These are phyloP conservation scores for Heliangelus exortis DNA, from an alignment of 2,797 vertebrate species.

Conservation along the genomic window DNA sequence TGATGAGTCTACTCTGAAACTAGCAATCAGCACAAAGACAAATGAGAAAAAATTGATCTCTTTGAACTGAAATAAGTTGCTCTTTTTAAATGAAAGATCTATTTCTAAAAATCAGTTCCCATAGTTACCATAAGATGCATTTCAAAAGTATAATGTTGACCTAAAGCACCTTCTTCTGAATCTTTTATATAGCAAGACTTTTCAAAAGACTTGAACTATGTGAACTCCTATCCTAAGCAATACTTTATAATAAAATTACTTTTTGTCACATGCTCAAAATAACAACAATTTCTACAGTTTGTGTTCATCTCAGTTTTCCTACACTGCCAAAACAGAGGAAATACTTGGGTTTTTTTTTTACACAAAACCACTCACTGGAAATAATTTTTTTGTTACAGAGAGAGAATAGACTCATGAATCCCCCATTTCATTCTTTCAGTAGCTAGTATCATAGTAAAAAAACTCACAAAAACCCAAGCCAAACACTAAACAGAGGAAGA, in stretches of 20 bases:
- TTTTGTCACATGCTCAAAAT: neutral
- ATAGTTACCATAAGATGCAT: neutral
- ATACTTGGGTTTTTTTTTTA: neutral
- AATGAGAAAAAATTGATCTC: neutral
- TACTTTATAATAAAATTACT: neutral
- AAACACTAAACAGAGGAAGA: neutral
- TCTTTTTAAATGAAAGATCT: neutral
- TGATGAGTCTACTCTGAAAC: neutral
- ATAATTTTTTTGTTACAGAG: neutral
- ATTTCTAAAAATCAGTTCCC: constrained; percentile 14
- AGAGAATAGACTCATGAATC: neutral
- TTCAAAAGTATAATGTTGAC: constrained; percentile 13
- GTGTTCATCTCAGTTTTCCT: neutral
- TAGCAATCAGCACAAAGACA: neutral
- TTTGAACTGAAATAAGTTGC: neutral
- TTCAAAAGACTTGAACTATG: neutral
- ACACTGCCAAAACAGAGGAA: neutral
- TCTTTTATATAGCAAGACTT: neutral
- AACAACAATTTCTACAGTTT: neutral
- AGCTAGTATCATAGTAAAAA: neutral
- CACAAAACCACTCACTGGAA: neutral
- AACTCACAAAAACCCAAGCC: neutral
- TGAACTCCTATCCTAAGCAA: neutral
- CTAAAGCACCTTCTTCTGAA: neutral
- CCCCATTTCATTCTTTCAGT: neutral